phyloP scores from a whole-genome alignment of 2,888 invertebrate species.

The Digitonthophagus gazella region DNA sequence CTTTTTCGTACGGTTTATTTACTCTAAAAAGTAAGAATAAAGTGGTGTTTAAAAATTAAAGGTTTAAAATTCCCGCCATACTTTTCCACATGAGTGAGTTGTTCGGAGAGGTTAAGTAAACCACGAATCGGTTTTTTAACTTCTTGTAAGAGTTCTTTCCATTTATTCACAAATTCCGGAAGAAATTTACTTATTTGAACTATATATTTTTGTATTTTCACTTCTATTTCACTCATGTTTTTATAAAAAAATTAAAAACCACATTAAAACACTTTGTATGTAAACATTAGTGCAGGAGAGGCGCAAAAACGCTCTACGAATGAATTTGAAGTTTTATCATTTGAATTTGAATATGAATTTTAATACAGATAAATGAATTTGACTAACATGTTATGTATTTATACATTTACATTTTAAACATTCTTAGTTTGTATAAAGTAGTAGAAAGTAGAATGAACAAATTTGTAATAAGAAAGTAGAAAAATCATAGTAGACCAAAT shows the following conservation, averaged over 20 bases:
- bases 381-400: too few relatives aligned
- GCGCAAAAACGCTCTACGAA: too few relatives aligned
- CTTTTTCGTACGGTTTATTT: slow-evolving; percentile 50
- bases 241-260: not conserved
- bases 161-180: slow-evolving; percentile 53
- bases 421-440: too few relatives aligned
- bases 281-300: too few relatives aligned
- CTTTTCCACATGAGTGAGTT: slow-evolving; percentile 36
- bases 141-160: slow-evolving; percentile 54
- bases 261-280: too few relatives aligned
- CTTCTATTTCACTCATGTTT: slow-evolving; percentile 33
- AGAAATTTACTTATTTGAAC: slow-evolving; percentile 56
- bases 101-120: slow-evolving; percentile 56
- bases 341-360: too few relatives aligned
- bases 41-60: slow-evolving; percentile 17
- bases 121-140: slow-evolving; percentile 55
- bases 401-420: too few relatives aligned
- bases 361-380: too few relatives aligned
- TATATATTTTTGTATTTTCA: slow-evolving; percentile 55
- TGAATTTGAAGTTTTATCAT: too few relatives aligned
- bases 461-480: too few relatives aligned
- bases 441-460: too few relatives aligned
- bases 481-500: too few relatives aligned
- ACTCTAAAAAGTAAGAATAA: slow-evolving; percentile 55
- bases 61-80: slow-evolving; percentile 20